phyloP scores from a whole-genome alignment of 2,888 invertebrate genomes.

The Drosophila colorata region DNA sequence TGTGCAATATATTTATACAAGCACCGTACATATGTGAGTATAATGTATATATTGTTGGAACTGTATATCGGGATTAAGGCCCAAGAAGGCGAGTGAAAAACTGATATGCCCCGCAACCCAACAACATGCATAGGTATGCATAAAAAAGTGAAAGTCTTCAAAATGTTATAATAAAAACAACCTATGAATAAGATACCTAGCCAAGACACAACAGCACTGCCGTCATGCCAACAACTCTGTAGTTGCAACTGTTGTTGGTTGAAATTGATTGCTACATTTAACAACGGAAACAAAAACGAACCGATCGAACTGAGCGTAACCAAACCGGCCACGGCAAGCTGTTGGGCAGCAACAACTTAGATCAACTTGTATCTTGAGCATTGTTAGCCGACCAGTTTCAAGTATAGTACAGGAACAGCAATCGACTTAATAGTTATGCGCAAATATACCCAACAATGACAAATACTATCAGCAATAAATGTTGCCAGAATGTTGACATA shows the following conservation, averaged over 20 bases:
- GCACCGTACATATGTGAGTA: neutral
- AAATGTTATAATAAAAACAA: slow-evolving; percentile 58
- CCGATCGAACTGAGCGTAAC: slow-evolving; percentile 53
- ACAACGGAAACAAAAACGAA: slow-evolving; percentile 62
- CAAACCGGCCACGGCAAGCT: slow-evolving; percentile 60
- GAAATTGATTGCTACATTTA: slow-evolving; percentile 74
- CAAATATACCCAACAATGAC: slow-evolving; percentile 48
- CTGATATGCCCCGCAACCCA: slow-evolving; percentile 28
- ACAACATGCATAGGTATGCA: slow-evolving; percentile 18
- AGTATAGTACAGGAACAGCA: slow-evolving; percentile 59
- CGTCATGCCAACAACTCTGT: slow-evolving; percentile 12
- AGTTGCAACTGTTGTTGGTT: slow-evolving; percentile 56
- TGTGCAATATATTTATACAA: slow-evolving; percentile 27
- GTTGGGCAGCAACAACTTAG: slow-evolving; percentile 23
- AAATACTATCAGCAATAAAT: slow-evolving; percentile 47
- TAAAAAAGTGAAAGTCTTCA: slow-evolving; percentile 69
- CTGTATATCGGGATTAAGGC: slow-evolving; percentile 2
- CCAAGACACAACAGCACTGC: slow-evolving; percentile 14
- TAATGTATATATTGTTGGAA: slow-evolving; percentile 6
- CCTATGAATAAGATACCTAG: slow-evolving; percentile 51
- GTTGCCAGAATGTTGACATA: slow-evolving; percentile 52
- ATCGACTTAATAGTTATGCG: slow-evolving; percentile 54
- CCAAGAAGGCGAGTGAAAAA: slow-evolving; percentile 42
- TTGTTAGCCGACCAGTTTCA: slow-evolving; percentile 28
- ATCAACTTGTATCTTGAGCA: slow-evolving; percentile 28